A percentile compares a stretch with the other conserved stretches of the same genome.
Conservation (phyloP, 2,888 invertebrate species). For the Leucania comma region DNA sequence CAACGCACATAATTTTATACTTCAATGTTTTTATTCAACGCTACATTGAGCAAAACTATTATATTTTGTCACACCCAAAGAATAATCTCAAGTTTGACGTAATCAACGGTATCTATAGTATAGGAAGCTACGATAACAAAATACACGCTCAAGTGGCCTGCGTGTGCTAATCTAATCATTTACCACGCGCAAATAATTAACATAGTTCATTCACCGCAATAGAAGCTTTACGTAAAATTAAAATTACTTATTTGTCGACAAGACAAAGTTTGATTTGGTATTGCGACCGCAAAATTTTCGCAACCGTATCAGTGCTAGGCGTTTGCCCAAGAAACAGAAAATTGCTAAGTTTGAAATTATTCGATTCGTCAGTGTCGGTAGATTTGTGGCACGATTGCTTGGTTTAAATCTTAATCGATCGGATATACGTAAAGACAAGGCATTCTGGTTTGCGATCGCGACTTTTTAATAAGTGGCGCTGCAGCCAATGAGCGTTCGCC, state of each 20-base stretch:
- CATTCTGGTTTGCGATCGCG: constrained; percentile 79
- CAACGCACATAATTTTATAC: constrained; percentile 62
- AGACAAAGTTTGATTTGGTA: constrained; percentile 59
- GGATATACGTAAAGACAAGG: constrained; percentile 77
- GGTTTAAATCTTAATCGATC: constrained; percentile 76
- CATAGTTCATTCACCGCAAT: constrained; percentile 83
- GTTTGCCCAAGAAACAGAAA: constrained; percentile 70
- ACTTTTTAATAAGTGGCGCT: constrained; percentile 77
- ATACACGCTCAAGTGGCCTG: constrained; percentile 74
- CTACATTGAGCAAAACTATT: constrained; percentile 50
- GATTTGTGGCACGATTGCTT: constrained; percentile 70
- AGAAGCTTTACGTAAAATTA: constrained; percentile 69
- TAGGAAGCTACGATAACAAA: constrained; percentile 77
- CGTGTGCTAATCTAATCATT: constrained; percentile 81
- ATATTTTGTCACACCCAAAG: constrained; percentile 52
- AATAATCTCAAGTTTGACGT: constrained; percentile 66
- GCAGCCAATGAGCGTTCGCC: constrained; percentile 74
- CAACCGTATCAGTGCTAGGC: constrained; percentile 67
- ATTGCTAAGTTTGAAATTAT: constrained; percentile 70
- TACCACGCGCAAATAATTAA: constrained; percentile 78
- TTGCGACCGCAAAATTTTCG: constrained; percentile 70
- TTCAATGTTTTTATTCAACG: constrained; percentile 50
- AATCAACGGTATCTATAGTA: constrained; percentile 71
- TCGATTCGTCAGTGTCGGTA: constrained; percentile 64
- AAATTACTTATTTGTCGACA: constrained; percentile 66